phyloP scores from a whole-genome alignment of 2,888 invertebrate species.

The Nematopogon swammerdamellus region DNA sequence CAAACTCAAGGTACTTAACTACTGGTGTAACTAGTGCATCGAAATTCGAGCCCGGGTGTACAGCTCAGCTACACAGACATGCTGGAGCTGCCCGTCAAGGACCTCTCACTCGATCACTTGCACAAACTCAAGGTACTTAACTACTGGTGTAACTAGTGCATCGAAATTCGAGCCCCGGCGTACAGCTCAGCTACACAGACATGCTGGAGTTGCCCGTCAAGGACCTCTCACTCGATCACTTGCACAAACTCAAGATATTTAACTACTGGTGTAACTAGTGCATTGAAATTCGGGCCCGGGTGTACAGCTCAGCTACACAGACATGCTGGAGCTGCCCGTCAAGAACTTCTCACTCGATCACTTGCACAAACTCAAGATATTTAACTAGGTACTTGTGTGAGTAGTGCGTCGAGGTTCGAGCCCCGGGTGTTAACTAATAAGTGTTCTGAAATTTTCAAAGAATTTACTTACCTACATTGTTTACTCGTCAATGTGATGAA shows the following conservation, averaged over 20 bases:
- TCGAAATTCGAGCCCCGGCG: no score
- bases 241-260: conserved; percentile 91
- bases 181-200: conserved; percentile 71
- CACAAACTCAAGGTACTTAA: conserved; percentile 92
- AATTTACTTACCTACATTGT: no score
- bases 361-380: conserved; percentile 69
- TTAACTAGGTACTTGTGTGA: no score
- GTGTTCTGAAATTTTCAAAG: no score
- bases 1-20: conserved; percentile 90
- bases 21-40: no score
- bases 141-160: no score
- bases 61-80: conserved; percentile 74
- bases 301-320: conserved; percentile 69
- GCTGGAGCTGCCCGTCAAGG: conserved; percentile 90
- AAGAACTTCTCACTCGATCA: conserved; percentile 91
- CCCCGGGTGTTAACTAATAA: no score
- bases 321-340: conserved; percentile 88
- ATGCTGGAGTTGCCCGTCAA: conserved; percentile 91
- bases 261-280: no score
- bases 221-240: conserved; percentile 86
- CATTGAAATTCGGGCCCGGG: no score
- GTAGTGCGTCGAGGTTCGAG: no score
- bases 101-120: conserved; percentile 86
- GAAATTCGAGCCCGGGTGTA: no score
- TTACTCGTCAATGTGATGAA: no score